Evolutionary conservation across 2,797 vertebrate genomes (phyloP).

Genomic region (Leptatherina wallacei): DNA sequence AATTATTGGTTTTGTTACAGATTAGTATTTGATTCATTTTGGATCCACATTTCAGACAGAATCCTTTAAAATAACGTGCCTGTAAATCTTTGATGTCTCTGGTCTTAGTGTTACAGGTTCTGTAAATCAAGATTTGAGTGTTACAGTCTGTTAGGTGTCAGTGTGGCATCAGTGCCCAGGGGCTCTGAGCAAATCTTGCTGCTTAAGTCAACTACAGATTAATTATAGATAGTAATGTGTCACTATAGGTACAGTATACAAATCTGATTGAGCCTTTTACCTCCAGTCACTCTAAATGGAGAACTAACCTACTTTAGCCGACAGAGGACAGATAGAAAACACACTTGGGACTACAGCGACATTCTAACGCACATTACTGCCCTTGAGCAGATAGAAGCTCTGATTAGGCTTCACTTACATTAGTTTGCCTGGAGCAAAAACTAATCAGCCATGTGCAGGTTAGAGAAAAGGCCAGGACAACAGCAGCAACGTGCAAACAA

Average conservation of each 20-base stretch:
- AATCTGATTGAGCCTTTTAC: slow-evolving; percentile 49
- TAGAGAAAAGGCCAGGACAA: slow-evolving; percentile 34
- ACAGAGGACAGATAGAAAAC: slow-evolving; percentile 61
- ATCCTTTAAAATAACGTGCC: background rate
- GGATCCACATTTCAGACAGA: too few species aligned
- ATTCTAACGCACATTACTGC: slow-evolving; percentile 48
- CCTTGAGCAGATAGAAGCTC: slow-evolving; percentile 54
- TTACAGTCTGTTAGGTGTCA: slow-evolving; percentile 30
- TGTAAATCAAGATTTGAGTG: slow-evolving; percentile 6
- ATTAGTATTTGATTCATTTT: background rate
- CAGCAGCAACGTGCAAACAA: slow-evolving; percentile 28
- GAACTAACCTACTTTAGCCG: slow-evolving; percentile 49
- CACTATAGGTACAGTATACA: slow-evolving; percentile 37
- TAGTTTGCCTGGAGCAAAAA: slow-evolving; percentile 45
- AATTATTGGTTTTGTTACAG: background rate
- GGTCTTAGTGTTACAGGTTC: background rate
- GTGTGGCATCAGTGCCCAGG: slow-evolving; percentile 32
- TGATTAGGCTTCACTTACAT: slow-evolving; percentile 62
- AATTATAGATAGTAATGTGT: slow-evolving; percentile 69
- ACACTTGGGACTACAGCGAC: slow-evolving; percentile 33
- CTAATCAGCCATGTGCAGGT: slow-evolving; percentile 22
- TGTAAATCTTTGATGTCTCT: background rate
- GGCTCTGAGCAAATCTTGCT: slow-evolving; percentile 67
- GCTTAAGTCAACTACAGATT: slow-evolving; percentile 74
- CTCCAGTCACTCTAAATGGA: slow-evolving; percentile 53